These are phyloP conservation scores for Blennius ocellaris DNA, from an alignment of 2,113 vertebrate species.

Conservation along the genomic window DNA sequence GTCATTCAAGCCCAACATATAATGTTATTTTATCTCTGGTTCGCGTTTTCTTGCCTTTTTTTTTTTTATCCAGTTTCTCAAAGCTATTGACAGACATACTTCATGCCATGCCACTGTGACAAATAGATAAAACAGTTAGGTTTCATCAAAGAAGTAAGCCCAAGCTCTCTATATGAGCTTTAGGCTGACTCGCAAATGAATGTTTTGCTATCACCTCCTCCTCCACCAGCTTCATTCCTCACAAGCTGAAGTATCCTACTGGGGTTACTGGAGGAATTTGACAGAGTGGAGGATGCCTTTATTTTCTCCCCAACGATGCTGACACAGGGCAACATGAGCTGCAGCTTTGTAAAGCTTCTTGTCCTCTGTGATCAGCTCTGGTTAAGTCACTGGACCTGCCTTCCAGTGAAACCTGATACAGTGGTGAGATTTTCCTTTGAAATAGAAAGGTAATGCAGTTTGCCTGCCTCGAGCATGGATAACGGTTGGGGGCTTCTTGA, in stretches of 20 bases:
- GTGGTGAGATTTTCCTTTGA: slow-evolving; percentile 66
- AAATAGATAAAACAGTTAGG: slow-evolving; percentile 16
- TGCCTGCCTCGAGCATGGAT: slow-evolving; percentile 58
- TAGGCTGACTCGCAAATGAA: slow-evolving; percentile 46
- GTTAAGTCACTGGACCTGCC: slow-evolving; percentile 64
- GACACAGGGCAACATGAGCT: slow-evolving; percentile 72
- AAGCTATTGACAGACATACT: not conserved
- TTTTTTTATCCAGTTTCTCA: not conserved
- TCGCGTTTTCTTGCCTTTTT: not conserved
- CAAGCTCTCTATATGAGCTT: slow-evolving; percentile 28
- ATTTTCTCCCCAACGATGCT: slow-evolving; percentile 59
- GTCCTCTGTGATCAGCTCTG: slow-evolving; percentile 66
- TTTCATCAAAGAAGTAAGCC: slow-evolving; percentile 19
- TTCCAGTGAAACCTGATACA: slow-evolving; percentile 69
- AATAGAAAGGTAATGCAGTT: slow-evolving; percentile 71
- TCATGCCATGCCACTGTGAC: not conserved
- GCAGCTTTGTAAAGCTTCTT: slow-evolving; percentile 61
- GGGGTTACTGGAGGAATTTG: slow-evolving; percentile 58
- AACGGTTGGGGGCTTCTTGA: slow-evolving; percentile 55
- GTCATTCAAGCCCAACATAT: too few relatives aligned
- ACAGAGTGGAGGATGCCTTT: slow-evolving; percentile 49
- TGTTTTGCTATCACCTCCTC: slow-evolving; percentile 41
- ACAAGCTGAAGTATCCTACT: slow-evolving; percentile 47
- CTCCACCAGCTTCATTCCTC: slow-evolving; percentile 39
- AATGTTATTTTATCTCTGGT: not conserved